Base-by-base conservation (phyloP, 2,888 invertebrate genomes). In the Drosophila sordidula region DNA sequence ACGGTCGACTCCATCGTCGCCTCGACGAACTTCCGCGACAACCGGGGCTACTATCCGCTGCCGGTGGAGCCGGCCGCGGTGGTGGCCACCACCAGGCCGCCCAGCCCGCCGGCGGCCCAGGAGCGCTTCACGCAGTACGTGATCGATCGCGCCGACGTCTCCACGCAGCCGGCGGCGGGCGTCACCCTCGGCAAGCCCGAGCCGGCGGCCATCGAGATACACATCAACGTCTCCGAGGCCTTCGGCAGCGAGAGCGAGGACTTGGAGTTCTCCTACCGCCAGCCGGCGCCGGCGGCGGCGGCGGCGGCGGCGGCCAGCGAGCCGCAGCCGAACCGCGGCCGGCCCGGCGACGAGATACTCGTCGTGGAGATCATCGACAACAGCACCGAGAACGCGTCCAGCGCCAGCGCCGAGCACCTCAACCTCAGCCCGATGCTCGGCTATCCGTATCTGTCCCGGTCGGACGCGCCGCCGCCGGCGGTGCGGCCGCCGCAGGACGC, bases 181-280 rank as follows among this genome's bases (percentile, higher is more conserved):
- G n/a, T 25, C 9, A 49, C 42, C 0, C 50, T 80, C 26, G 92
- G 90, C 0, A 89, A 90, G 6, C 91, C 92, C 0, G 90, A 92
- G 22, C 91, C 92, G 16, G 91, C 92, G 4, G 91, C 91, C 22
- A 92, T 92, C 34, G 92, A 92, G 70, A 92, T 92, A 29, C 92
- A 92, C 64, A 92, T 92, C 0, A 92, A 92, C 74, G 92, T 92
- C 0, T 92, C 92, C 0, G 92, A 92, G 49, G 91, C 90, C 0
- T 87, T 90, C 39, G 90, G 90, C 9, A 92, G 87, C 47, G 91
- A 91, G 51, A 91, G 85, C 49, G 92, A 92, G 47, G 91, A 92
- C 42, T 69, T 91, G 14, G 92, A 92, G 49, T 91, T 92, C 55
- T 90, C 91, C 1, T 92, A 91, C 55, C 83, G 90, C 0, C 91